Conservation (phyloP, 2,888 invertebrate genomes). For the Cheiracanthium punctorium region DNA sequence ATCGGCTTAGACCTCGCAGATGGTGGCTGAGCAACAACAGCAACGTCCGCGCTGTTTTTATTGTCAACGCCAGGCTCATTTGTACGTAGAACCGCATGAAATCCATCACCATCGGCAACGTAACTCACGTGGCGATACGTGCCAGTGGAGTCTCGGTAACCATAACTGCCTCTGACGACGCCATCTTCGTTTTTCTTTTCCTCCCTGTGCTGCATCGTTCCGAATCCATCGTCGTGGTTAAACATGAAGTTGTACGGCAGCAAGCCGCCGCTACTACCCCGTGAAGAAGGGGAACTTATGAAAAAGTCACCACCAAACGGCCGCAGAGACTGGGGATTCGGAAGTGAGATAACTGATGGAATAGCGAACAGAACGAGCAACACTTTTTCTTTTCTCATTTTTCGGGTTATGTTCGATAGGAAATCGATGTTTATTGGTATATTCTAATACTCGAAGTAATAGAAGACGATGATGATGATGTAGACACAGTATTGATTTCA, state of each 20-base stretch:
- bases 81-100: conserved; percentile 60
- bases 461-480: too few relatives aligned
- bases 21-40: conserved; percentile 49
- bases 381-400: too few relatives aligned
- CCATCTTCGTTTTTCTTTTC: conserved; percentile 50
- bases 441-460: too few relatives aligned
- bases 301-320: not conserved
- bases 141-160: conserved; percentile 53
- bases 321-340: not conserved
- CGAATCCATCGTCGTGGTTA: conserved; percentile 47
- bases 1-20: not conserved
- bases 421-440: too few relatives aligned
- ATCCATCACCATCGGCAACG: conserved; percentile 43
- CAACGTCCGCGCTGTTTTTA: conserved; percentile 56
- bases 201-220: conserved; percentile 51
- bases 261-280: not conserved
- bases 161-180: conserved; percentile 48
- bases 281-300: not conserved
- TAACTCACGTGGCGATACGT: conserved; percentile 63
- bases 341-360: not conserved
- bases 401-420: too few relatives aligned
- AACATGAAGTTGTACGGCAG: conserved; percentile 47
- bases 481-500: too few relatives aligned
- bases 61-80: conserved; percentile 63
- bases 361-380: not conserved